Evolutionary conservation across 2,113 vertebrate genomes (phyloP), one percentile per base, ranked within the genome.

Genomic region (Plecotus auritus): DNA sequence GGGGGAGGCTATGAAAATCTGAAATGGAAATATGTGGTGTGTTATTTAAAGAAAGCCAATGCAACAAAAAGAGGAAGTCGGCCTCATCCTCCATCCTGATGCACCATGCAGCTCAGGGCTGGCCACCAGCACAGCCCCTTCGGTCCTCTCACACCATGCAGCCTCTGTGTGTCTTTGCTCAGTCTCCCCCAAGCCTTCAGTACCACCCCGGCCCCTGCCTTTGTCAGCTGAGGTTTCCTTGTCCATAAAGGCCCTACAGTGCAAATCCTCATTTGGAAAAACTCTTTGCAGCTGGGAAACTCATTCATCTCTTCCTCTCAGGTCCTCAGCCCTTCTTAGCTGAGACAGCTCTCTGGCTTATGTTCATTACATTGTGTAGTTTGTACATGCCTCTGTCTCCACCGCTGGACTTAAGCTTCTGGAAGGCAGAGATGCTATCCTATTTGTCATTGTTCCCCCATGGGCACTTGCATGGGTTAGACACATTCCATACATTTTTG

Each of bases 31-130:
- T 23, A 77, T 18, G 45, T 70, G 74, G 20, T 6, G 73, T 18
- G 18, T 67, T 47, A 64, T 42, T 85, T 45, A 28, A 45, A 73
- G 80, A 76, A 59, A 37, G 45, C 22, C 84, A 88, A 37, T 13
- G 32, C 14, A 42, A 49, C 11, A 72, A 56, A 76, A 90, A 54
- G 28, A 84, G 91, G 23, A 42, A 35, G 18, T 14, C 10, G 8
- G 35, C 45, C 23, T 85, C 6, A 9, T 51, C 7, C 16, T 64
- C 85, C 51, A 5, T 23, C 35, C 45, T 0, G 7, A 23, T 12
- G 17, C 2, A 9, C 8, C 1, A 0, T 0, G 4, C 0, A 10
- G 67, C 59, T 54, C 3, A 3, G 12, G 32, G 37, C 37, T 13
- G 11, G 59, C 17, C 16, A 1, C 35, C 4, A 12, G 32, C 45